These are phyloP conservation scores for Lanius ludovicianus DNA, from an alignment of 2,113 vertebrate genomes.

Conservation along the genomic window DNA sequence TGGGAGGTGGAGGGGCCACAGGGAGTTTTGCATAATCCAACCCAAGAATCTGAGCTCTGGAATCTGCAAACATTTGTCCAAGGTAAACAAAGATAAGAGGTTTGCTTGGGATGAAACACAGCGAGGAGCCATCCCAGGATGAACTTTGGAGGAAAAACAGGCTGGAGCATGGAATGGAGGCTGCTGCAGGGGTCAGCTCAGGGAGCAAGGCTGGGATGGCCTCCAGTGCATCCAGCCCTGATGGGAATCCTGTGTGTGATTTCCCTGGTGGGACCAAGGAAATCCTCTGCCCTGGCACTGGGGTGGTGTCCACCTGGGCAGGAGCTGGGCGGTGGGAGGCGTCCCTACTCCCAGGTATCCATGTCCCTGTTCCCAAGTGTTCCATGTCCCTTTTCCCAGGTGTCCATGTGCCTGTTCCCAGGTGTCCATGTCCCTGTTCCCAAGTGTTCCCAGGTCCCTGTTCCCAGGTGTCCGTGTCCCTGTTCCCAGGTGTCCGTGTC, in stretches of 20 bases:
- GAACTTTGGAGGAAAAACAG: background rate
- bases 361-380: background rate
- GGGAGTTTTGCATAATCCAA: background rate
- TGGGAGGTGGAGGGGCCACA: background rate
- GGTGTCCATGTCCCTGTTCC: rapidly evolving
- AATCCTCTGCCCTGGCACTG: background rate
- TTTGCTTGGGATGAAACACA: background rate
- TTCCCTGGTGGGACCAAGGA: background rate
- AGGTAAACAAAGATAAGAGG: slow-evolving; percentile 6
- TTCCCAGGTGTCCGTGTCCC: background rate
- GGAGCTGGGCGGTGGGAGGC: too few species aligned
- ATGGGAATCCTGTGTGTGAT: background rate
- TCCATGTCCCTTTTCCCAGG: rapidly evolving
- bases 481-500: background rate
- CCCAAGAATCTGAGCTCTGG: background rate
- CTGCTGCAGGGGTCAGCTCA: background rate
- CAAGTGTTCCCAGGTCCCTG: background rate
- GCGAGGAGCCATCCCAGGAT: background rate
- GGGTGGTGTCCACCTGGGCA: background rate
- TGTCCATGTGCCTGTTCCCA: rapidly evolving
- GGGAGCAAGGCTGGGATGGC: background rate
- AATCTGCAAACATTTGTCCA: slow-evolving; percentile 25
- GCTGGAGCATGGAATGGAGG: background rate
- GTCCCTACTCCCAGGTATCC: background rate
- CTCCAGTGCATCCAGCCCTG: background rate